Conservation (phyloP, 2,113 vertebrate genomes). For the Prinia subflava region DNA sequence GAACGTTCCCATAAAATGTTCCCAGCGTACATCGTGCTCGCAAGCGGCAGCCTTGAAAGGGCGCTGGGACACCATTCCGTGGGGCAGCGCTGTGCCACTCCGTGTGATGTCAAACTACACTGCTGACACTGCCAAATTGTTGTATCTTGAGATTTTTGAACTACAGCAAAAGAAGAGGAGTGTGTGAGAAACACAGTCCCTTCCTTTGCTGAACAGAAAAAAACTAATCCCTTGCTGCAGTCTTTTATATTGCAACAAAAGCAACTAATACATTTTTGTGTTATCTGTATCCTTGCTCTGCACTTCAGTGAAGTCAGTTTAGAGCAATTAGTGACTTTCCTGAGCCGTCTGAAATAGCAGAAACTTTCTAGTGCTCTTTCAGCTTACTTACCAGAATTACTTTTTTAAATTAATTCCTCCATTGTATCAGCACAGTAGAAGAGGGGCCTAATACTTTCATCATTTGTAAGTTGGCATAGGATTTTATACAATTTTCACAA, state of each 20-base stretch:
- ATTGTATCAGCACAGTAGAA: constrained; percentile 38
- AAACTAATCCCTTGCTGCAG: constrained; percentile 12
- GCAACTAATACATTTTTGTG: constrained; percentile 27
- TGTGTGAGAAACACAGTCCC: not conserved
- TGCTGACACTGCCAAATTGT: not conserved
- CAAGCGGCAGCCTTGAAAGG: constrained; percentile 24
- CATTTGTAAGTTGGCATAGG: not conserved
- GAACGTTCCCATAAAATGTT: constrained; percentile 34
- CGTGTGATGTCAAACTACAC: not conserved
- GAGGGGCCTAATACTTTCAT: not conserved
- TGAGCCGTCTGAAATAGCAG: not conserved
- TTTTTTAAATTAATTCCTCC: constrained; percentile 43
- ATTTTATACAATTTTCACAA: not conserved
- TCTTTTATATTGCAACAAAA: constrained; percentile 39
- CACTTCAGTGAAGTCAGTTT: constrained; percentile 29
- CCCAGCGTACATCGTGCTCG: not conserved
- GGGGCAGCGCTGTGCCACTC: constrained; percentile 18
- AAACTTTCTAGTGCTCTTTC: constrained; percentile 14
- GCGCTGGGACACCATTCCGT: not conserved
- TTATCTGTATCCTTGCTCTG: constrained; percentile 45
- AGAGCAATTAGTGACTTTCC: constrained; percentile 15
- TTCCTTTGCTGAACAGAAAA: constrained; percentile 42
- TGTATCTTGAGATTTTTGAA: constrained; percentile 31
- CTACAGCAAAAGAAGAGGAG: constrained; percentile 18
- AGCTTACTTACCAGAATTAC: constrained; percentile 20